Conservation (phyloP, 92 coral and sea anemone genomes). For the Parazoanthus darwini region DNA sequence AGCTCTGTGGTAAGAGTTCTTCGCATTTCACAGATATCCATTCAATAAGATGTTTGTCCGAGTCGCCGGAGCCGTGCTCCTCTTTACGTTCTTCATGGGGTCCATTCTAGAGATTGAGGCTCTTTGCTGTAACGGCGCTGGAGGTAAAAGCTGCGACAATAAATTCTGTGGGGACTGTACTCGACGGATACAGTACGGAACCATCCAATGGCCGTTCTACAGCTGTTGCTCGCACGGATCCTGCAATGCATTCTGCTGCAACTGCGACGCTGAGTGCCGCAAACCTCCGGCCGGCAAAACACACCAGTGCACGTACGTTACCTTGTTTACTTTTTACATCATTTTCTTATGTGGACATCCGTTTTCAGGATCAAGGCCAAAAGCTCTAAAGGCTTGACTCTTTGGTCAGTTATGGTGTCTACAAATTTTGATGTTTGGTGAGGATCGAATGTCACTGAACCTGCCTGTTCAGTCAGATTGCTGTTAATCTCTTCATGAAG, state of each 20-base stretch:
- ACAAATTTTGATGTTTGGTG: too few relatives aligned
- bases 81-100: not conserved
- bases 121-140: not conserved
- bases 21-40: not conserved
- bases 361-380: too few relatives aligned
- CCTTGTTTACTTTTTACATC: not conserved
- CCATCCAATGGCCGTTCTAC: not conserved
- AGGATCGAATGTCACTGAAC: too few relatives aligned
- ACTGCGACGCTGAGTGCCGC: slow-evolving; percentile 17
- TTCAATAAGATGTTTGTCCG: not conserved
- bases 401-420: too few relatives aligned
- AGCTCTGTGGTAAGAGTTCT: not conserved
- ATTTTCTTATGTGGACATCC: too few relatives aligned
- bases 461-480: too few relatives aligned
- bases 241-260: slow-evolving; percentile 30
- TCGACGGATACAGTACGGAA: not conserved
- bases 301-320: slow-evolving; percentile 23
- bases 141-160: not conserved
- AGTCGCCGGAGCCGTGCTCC: not conserved
- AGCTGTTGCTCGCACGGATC: slow-evolving; percentile 19
- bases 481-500: too few relatives aligned
- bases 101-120: not conserved
- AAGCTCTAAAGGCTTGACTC: too few relatives aligned
- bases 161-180: slow-evolving; percentile 18
- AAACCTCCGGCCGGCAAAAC: slow-evolving; percentile 12